These are phyloP conservation scores for Athalia circularis DNA, from an alignment of 2,888 invertebrate species.

Conservation along the genomic window DNA sequence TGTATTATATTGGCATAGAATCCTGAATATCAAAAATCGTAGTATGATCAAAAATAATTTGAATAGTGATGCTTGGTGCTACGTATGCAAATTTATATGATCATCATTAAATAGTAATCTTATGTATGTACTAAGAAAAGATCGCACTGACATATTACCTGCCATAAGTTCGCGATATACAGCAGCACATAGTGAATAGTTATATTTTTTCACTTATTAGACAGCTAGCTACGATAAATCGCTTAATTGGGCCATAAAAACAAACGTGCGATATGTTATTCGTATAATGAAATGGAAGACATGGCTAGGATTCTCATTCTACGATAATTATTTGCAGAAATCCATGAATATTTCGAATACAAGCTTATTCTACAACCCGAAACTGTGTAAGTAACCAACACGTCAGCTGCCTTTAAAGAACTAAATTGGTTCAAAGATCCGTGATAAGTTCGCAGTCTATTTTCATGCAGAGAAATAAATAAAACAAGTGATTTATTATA, in stretches of 20 bases:
- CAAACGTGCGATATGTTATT: background rate
- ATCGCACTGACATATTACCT: conserved; percentile 14
- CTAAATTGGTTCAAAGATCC: background rate
- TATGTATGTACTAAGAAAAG: conserved; percentile 51
- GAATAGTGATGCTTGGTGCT: conserved; percentile 38
- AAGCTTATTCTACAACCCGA: background rate
- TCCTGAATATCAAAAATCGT: background rate
- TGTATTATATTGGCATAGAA: background rate
- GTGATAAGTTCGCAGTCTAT: background rate
- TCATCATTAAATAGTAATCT: conserved; percentile 53
- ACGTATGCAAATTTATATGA: conserved; percentile 16
- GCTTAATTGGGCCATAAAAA: background rate
- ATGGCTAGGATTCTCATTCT: conserved; percentile 31
- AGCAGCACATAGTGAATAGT: conserved; percentile 25
- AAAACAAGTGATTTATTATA: conserved; percentile 3
- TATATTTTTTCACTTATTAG: conserved; percentile 44
- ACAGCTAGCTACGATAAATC: conserved; percentile 23
- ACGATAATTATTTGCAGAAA: background rate
- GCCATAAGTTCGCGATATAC: conserved; percentile 11
- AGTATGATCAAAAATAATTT: background rate
- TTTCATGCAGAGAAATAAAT: background rate
- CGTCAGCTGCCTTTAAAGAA: background rate
- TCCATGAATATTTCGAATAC: background rate
- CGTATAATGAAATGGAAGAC: conserved; percentile 1
- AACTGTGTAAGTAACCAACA: background rate